A percentile compares a stretch with the other conserved stretches of the same genome.
phyloP scores from a whole-genome alignment of 2,797 vertebrate species.

The Streptopelia turtur region DNA sequence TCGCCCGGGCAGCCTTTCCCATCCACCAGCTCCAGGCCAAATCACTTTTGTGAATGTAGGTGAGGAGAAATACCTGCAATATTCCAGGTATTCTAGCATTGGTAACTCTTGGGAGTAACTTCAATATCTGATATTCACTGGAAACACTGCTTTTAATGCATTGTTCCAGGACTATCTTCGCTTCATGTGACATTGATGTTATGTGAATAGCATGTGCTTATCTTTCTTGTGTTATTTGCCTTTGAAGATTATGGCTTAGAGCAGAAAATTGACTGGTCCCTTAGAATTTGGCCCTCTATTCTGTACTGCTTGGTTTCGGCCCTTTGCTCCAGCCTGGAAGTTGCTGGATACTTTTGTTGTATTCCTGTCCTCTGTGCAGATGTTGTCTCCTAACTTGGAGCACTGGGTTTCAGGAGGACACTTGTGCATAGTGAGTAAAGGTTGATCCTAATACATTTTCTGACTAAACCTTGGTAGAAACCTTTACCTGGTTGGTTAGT shows the following conservation, averaged over 20 bases:
- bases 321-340: neutral
- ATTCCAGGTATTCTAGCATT: neutral
- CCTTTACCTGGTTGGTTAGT: neutral
- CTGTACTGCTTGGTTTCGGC: neutral
- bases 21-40: neutral
- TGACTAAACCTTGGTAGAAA: neutral
- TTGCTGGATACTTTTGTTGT: neutral
- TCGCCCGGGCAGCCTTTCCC: neutral
- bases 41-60: neutral
- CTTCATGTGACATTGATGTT: neutral
- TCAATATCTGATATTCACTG: neutral
- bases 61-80: neutral
- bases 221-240: neutral
- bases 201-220: rapidly evolving
- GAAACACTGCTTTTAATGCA: neutral
- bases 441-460: neutral
- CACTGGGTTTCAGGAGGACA: neutral
- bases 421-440: neutral
- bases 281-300: neutral
- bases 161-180: neutral
- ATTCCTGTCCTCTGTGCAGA: neutral
- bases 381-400: neutral
- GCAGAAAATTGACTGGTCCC: neutral
- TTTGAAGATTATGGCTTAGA: neutral
- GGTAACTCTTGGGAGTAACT: neutral